phyloP scores from a whole-genome alignment of 2,888 invertebrate genomes.

The Galeopsomyia nigrocyanea region DNA sequence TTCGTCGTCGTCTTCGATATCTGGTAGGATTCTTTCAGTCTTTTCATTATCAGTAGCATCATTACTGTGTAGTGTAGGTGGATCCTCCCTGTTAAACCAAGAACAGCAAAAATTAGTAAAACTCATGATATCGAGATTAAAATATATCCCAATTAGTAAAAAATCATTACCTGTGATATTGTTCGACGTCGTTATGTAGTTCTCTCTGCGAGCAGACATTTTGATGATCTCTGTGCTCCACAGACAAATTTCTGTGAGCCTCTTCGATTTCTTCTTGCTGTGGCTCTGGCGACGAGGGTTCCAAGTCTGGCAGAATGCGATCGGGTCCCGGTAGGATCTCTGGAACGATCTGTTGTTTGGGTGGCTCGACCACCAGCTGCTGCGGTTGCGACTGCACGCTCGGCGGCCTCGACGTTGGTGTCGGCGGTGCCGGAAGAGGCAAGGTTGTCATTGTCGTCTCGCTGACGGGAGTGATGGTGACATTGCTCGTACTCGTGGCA shows the following conservation, averaged over 20 bases:
- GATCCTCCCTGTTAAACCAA: conserved; percentile 36
- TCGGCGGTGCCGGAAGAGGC: conserved; percentile 19
- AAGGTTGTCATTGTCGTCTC: conserved; percentile 20
- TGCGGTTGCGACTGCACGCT: conserved; percentile 13
- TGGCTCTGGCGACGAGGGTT: conserved; percentile 51
- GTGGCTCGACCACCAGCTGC: conserved; percentile 48
- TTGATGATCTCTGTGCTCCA: conserved; percentile 56
- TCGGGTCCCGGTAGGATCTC: conserved; percentile 55
- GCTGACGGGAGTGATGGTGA: conserved; percentile 26
- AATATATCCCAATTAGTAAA: too few relatives aligned
- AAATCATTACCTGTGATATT: conserved; percentile 39
- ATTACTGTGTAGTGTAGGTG: conserved; percentile 23
- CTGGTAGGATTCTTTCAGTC: conserved; percentile 59
- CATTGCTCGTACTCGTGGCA: conserved; percentile 44
- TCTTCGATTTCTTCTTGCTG: conserved; percentile 34
- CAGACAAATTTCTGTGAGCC: conserved; percentile 37
- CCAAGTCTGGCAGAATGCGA: conserved; percentile 59
- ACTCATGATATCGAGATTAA: not conserved
- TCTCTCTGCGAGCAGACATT: conserved; percentile 47
- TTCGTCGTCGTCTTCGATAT: conserved; percentile 55
- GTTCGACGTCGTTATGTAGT: conserved; percentile 24
- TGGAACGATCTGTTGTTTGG: conserved; percentile 54
- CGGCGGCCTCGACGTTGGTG: not conserved
- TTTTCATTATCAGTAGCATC: conserved; percentile 54
- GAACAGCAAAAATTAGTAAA: conserved; percentile 1